A percentile compares a stretch with the other conserved stretches of the same genome.
Evolutionary conservation across 2,797 vertebrate species (phyloP).

Genomic region (Natrix natrix): DNA sequence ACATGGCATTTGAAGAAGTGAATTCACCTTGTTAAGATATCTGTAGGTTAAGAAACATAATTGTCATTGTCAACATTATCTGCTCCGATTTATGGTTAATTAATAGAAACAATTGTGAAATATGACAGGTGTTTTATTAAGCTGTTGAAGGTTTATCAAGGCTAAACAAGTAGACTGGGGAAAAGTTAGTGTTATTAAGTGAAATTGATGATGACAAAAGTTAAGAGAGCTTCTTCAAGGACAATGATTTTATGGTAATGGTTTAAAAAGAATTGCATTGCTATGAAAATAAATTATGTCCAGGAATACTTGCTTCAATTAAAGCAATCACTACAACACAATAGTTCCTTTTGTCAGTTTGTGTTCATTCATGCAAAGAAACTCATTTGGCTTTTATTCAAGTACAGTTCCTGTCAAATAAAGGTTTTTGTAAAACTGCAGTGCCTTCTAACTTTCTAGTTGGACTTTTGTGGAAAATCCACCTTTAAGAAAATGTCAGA

Average conservation of each 20-base stretch:
- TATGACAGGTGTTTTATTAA: not conserved
- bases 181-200: conserved; percentile 12
- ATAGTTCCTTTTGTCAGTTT: conserved; percentile 8
- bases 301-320: conserved; percentile 34
- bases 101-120: conserved; percentile 10
- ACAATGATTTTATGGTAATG: not conserved
- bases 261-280: conserved; percentile 22
- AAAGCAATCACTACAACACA: not conserved
- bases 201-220: conserved; percentile 38
- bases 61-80: conserved; percentile 11
- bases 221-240: conserved; percentile 18
- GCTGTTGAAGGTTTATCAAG: conserved; percentile 32
- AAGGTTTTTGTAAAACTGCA: not conserved
- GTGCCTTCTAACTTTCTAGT: not conserved
- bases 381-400: not conserved
- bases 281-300: conserved; percentile 13
- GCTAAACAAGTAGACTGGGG: conserved; percentile 1
- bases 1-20: not conserved
- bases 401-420: not conserved
- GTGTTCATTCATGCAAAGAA: not conserved
- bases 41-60: not conserved
- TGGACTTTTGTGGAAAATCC: not conserved
- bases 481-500: not conserved
- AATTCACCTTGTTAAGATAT: conserved; percentile 10
- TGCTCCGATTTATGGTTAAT: conserved; percentile 5